Conservation (phyloP, 2,888 invertebrate species). For the Cantharis lateralis region DNA sequence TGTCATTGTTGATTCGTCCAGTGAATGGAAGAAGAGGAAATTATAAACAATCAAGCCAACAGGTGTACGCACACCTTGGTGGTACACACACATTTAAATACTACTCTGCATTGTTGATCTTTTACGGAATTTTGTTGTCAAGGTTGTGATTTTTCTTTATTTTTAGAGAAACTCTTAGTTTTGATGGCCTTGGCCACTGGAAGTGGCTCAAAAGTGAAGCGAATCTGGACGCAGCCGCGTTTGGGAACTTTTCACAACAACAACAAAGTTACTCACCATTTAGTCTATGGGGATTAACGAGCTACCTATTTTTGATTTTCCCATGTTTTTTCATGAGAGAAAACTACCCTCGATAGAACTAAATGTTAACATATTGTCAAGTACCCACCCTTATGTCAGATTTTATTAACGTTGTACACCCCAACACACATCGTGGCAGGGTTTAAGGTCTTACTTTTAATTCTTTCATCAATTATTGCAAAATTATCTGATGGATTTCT, state of each 20-base stretch:
- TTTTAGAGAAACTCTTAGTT: background rate
- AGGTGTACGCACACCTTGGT: background rate
- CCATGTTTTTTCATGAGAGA: slow-evolving; percentile 18
- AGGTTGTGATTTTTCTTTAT: background rate
- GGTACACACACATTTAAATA: background rate
- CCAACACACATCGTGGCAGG: background rate
- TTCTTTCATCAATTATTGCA: background rate
- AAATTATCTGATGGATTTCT: background rate
- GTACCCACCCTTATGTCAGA: slow-evolving; percentile 18
- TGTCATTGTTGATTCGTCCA: background rate
- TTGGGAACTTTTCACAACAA: background rate
- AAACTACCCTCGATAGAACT: background rate
- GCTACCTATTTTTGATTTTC: slow-evolving; percentile 7
- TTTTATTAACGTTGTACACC: slow-evolving; percentile 19
- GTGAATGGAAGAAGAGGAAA: background rate
- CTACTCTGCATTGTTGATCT: background rate
- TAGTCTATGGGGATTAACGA: background rate
- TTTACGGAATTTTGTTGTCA: background rate
- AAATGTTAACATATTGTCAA: slow-evolving; percentile 28
- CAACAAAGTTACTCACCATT: background rate
- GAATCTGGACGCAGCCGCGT: too few relatives aligned
- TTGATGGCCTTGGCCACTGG: background rate
- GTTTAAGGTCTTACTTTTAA: background rate
- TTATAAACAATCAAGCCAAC: background rate
- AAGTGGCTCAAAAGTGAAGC: background rate